phyloP scores from a whole-genome alignment of 2,797 vertebrate genomes.

The Lates japonicus region DNA sequence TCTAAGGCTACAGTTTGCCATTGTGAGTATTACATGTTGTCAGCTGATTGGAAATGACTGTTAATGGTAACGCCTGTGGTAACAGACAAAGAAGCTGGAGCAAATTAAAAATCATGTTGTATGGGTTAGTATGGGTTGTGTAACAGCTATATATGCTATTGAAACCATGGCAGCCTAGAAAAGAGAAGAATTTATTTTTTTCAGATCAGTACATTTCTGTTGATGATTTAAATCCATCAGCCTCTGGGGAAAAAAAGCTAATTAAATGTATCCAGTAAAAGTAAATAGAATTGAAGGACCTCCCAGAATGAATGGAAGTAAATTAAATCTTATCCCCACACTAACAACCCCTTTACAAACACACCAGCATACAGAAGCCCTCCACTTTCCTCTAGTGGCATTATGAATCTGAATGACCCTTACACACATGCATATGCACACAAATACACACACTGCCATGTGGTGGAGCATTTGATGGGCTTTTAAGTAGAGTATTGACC shows the following conservation, averaged over 20 bases:
- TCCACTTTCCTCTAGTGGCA: not conserved
- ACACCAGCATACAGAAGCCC: not conserved
- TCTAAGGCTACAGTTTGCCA: not conserved
- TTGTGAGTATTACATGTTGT: not conserved
- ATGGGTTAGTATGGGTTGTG: not conserved
- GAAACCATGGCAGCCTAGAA: not conserved
- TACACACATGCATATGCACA: not conserved
- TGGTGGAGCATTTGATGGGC: conserved; percentile 30
- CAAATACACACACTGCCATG: not conserved
- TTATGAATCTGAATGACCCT: conserved; percentile 40
- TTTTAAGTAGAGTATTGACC: conserved; percentile 49
- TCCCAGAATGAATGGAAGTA: not conserved
- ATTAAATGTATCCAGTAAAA: not conserved
- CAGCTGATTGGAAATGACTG: not conserved
- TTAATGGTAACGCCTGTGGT: not conserved
- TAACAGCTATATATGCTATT: not conserved
- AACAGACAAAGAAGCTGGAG: not conserved
- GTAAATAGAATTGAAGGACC: not conserved
- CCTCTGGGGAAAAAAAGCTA: not conserved
- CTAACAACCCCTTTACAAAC: not conserved
- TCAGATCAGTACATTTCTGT: not conserved
- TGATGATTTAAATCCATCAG: not conserved
- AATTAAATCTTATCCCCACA: not conserved
- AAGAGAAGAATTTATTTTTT: not conserved
- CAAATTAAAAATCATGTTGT: not conserved